Evolutionary conservation across 2,888 invertebrate genomes (phyloP).

Genomic region (Agrilus cyanescens): DNA sequence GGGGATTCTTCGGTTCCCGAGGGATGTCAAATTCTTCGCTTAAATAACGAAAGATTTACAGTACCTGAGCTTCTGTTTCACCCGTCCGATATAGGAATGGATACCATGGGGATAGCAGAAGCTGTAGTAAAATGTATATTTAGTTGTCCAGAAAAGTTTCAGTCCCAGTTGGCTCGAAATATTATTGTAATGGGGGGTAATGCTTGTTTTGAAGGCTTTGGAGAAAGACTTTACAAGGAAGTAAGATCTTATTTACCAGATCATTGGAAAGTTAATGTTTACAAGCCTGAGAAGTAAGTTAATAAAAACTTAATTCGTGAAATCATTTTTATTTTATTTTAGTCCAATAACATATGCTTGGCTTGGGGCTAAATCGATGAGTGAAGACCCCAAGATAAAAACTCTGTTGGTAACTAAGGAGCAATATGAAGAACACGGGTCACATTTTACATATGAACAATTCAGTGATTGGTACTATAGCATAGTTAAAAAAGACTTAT

Average conservation of each 20-base stretch:
- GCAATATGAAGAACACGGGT: conserved; percentile 84
- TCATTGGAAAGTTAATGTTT: conserved; percentile 64
- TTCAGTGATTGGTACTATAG: conserved; percentile 39
- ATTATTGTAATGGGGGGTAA: conserved; percentile 78
- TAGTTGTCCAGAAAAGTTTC: conserved; percentile 59
- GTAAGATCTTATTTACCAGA: conserved; percentile 67
- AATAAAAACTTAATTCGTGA: neutral
- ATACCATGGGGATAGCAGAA: conserved; percentile 85
- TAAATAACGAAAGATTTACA: conserved; percentile 89
- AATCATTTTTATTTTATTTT: conserved; percentile 9
- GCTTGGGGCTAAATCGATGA: conserved; percentile 73
- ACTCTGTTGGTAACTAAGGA: conserved; percentile 64
- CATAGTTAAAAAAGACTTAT: neutral
- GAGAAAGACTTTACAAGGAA: conserved; percentile 65
- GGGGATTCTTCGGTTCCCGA: conserved; percentile 23
- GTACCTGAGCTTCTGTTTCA: conserved; percentile 91
- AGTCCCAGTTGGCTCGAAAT: conserved; percentile 67
- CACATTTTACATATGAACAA: conserved; percentile 42
- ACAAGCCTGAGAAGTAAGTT: conserved; percentile 51
- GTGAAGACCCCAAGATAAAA: conserved; percentile 61
- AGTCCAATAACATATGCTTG: conserved; percentile 79
- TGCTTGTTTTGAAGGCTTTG: conserved; percentile 71
- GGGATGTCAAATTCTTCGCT: conserved; percentile 57
- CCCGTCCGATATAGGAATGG: conserved; percentile 89
- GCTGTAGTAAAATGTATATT: conserved; percentile 69